phyloP scores from a whole-genome alignment of 2,113 vertebrate species.

The Brienomyrus longianalis region DNA sequence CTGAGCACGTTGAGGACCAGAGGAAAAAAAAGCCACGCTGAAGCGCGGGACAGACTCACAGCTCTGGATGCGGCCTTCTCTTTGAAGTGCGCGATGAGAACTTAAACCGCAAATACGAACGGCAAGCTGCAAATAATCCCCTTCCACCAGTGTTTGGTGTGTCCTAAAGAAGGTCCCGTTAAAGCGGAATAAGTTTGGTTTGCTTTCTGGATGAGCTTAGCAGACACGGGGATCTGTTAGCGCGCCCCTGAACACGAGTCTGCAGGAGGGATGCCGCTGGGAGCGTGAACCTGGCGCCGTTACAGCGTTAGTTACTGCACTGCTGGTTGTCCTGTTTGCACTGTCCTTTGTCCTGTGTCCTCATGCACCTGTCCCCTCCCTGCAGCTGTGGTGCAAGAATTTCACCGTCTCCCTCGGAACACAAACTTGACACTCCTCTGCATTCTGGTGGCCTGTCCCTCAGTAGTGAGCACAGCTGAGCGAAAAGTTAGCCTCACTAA shows the following conservation, averaged over 20 bases:
- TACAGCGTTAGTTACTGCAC: neutral
- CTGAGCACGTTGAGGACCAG: neutral
- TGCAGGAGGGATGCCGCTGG: neutral
- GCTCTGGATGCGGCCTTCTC: neutral
- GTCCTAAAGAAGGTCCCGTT: neutral
- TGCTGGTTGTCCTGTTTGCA: no score
- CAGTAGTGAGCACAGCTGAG: neutral
- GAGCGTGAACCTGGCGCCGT: neutral
- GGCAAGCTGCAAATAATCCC: neutral
- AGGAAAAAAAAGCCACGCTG: neutral
- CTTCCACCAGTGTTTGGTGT: neutral
- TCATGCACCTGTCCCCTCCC: neutral
- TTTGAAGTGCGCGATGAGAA: neutral
- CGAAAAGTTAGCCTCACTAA: neutral
- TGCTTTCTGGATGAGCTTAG: neutral
- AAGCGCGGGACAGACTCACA: neutral
- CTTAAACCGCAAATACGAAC: neutral
- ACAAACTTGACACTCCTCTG: neutral
- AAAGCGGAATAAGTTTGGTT: neutral
- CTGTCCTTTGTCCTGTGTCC: neutral
- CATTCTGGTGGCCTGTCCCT: neutral
- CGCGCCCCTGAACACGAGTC: neutral
- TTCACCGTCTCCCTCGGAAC: neutral
- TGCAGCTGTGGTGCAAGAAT: neutral
- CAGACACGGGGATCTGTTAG: neutral